A percentile compares a stretch with the other conserved stretches of the same genome.
These are phyloP conservation scores for Hetaerina americana DNA, from an alignment of 1,140 invertebrate species.

Conservation along the genomic window DNA sequence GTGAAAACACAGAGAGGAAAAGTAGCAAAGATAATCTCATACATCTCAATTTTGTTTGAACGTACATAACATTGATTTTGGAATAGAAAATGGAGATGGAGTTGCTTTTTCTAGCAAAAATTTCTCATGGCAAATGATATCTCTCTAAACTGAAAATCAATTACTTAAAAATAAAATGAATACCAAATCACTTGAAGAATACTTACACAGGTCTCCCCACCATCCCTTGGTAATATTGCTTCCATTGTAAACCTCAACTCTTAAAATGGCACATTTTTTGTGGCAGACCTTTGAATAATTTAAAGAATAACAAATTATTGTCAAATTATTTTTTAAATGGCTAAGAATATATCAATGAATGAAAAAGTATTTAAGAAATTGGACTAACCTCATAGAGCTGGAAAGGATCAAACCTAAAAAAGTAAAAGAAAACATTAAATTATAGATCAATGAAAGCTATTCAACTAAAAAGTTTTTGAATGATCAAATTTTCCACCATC, in stretches of 20 bases:
- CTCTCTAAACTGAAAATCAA: neutral
- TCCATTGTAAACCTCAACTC: neutral
- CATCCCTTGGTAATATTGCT: neutral
- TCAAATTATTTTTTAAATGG: neutral
- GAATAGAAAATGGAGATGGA: neutral
- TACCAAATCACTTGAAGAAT: neutral
- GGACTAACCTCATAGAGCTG: neutral
- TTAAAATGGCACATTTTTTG: neutral
- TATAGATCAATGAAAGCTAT: no score
- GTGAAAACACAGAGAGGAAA: neutral
- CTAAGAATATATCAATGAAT: neutral
- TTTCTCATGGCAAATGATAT: neutral
- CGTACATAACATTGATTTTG: neutral
- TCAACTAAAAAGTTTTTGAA: no score
- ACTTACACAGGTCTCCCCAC: neutral
- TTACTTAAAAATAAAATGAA: neutral
- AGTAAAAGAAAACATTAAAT: no score
- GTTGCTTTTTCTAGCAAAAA: neutral
- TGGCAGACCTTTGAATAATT: neutral
- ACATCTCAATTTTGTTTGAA: neutral
- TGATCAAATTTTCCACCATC: no score
- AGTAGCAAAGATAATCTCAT: neutral
- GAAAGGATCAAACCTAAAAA: neutral
- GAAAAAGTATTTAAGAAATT: neutral
- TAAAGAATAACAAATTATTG: neutral